Evolutionary conservation across 2,797 vertebrate genomes (phyloP), one percentile per base, ranked within the genome.

Genomic region (Lutra lutra): DNA sequence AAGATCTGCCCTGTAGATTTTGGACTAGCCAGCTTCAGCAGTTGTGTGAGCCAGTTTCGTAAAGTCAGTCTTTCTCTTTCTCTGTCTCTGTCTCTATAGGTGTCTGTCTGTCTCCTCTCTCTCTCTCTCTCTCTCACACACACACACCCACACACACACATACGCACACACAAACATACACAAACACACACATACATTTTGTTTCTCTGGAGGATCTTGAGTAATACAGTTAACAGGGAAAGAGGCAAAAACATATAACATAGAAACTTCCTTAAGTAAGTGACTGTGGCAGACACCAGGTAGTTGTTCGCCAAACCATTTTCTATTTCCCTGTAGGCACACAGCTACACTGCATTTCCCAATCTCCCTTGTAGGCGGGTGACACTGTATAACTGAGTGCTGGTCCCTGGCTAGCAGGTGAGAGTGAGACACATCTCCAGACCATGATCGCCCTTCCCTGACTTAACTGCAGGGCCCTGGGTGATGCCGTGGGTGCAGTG

Each of bases 181-280:
- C 23, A 38, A 0, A 40, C n/a, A 27, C 12, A 80, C 4, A n/a
- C 5, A 54, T 21, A 20, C 8, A 0, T 13, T 70, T 9, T 38
- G 1, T 70, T 90, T 92, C 43, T 95, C 72, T 78, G n/a, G 73
- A 94, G 60, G 78, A 82, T 21, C 5, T 23, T 88, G 18, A 82
- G 38, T 85, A 85, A 46, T n/a, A 75, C 58, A 66, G 25, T 85
- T 80, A 89, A 62, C 21, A 88, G 14, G 4, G 3, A 38, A 85
- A 94, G 89, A 95, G 66, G 15, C 15, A 78, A 51, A 94, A 94
- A 83, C 9, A 23, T 79, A 58, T 90, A 89, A 62, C 15, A 54
- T 23, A 66, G n/a, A 27, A 43, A 93, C 56, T 89, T 91, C 86
- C 77, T 51, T 64, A 93, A 94, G 51, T 80, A 51, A 95, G 68